These are phyloP conservation scores for Empidonax alnorum DNA, from an alignment of 2,113 vertebrate genomes.

Conservation along the genomic window DNA sequence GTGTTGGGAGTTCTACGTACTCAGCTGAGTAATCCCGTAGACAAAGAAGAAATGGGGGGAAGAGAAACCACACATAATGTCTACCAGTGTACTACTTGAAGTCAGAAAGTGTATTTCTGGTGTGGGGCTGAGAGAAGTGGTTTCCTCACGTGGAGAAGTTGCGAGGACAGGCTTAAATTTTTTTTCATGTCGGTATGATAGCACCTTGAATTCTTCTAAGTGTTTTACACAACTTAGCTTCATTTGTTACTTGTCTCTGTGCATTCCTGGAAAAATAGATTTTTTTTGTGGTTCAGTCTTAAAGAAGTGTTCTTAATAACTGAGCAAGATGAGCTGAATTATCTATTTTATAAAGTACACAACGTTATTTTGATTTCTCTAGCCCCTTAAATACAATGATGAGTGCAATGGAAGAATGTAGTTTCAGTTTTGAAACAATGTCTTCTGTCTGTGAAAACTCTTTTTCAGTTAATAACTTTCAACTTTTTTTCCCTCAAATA, in stretches of 20 bases:
- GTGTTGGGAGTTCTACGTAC: fast-evolving
- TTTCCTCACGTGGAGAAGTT: background rate
- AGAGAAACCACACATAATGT: fast-evolving
- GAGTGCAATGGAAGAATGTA: background rate
- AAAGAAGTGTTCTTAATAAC: background rate
- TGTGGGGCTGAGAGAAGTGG: background rate
- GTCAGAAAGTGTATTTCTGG: background rate
- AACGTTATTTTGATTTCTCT: background rate
- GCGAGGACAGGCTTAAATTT: background rate
- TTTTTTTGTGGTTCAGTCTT: background rate
- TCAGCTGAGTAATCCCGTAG: background rate
- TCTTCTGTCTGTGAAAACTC: background rate
- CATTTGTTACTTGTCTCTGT: background rate
- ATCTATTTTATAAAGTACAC: background rate
- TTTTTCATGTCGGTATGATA: background rate
- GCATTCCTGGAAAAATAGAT: background rate
- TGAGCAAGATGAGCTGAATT: background rate
- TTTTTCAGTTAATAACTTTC: background rate
- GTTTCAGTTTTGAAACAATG: background rate
- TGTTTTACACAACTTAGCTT: background rate
- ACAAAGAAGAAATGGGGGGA: background rate
- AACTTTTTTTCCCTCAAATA: background rate
- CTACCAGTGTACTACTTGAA: background rate
- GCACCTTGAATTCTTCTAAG: background rate
- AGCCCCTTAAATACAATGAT: background rate